phyloP scores from a whole-genome alignment of 2,113 vertebrate species.

The Notiomystis cincta region DNA sequence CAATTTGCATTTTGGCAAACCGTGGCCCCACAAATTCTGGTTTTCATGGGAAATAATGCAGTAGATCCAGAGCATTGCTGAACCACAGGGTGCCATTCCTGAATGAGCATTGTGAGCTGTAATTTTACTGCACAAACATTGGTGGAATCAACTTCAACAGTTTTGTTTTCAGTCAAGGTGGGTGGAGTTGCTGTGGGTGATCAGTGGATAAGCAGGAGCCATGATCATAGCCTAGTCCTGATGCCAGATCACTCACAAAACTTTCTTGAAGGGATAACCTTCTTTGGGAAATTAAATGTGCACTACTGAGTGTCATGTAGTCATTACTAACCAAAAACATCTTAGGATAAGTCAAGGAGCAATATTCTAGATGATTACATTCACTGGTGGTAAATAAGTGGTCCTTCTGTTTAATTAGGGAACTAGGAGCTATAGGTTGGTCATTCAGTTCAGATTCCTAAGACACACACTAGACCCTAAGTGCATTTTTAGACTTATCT shows the following conservation, averaged over 20 bases:
- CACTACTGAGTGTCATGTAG: neutral
- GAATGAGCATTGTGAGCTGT: fast-evolving
- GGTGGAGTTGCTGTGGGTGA: neutral
- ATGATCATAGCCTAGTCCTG: neutral
- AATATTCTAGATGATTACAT: neutral
- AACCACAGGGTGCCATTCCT: neutral
- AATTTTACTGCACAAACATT: neutral
- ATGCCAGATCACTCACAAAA: neutral
- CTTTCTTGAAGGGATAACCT: neutral
- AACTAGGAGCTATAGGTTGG: neutral
- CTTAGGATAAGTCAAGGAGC: neutral
- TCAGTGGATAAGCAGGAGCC: neutral
- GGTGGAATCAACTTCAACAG: neutral
- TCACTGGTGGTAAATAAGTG: neutral
- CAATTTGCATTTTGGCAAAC: neutral
- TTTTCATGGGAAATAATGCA: neutral
- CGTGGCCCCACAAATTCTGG: neutral
- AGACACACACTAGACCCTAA: neutral
- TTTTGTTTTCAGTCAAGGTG: neutral
- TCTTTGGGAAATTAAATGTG: neutral
- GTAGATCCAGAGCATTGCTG: neutral
- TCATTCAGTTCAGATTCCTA: neutral
- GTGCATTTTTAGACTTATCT: neutral
- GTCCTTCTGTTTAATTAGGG: neutral
- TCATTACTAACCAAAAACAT: neutral